Percentiles rank a stretch among this genome's conserved stretches.
phyloP scores from a whole-genome alignment of 2,888 invertebrate species.

The Tribolium freemani region DNA sequence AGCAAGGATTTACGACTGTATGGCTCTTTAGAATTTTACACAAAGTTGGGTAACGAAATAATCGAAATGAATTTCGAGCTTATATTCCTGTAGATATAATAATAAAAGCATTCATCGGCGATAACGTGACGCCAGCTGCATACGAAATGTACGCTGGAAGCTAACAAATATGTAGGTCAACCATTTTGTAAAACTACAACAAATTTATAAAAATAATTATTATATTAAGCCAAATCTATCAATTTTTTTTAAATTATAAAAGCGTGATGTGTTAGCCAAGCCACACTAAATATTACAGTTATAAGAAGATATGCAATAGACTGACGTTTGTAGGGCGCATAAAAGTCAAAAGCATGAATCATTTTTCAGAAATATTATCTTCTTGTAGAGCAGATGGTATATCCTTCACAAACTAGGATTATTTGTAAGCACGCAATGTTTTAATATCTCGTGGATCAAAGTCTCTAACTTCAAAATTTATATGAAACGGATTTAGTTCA shows the following conservation, averaged over 20 bases:
- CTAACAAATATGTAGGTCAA: conserved; percentile 3
- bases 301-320: not conserved
- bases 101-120: conserved; percentile 14
- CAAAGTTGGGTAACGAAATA: no score
- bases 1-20: no score
- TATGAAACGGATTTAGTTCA: not conserved
- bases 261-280: no score
- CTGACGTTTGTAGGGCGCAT: not conserved
- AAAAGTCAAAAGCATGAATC: not conserved
- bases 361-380: conserved; percentile 10
- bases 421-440: conserved; percentile 4
- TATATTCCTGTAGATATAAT: not conserved
- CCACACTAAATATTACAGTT: not conserved
- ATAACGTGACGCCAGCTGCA: conserved; percentile 27
- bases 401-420: not conserved
- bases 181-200: not conserved
- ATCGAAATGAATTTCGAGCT: not conserved
- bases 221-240: no score
- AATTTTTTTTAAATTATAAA: no score
- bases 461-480: conserved; percentile 3
- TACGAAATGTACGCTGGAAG: conserved; percentile 6
- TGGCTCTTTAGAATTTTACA: no score
- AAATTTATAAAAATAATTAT: no score
- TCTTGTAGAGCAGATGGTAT: not conserved
- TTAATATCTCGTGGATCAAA: not conserved